A percentile compares a stretch with the other conserved stretches of the same genome.
Evolutionary conservation across 2,797 vertebrate species (phyloP).

Genomic region (Gobio occitaniae): DNA sequence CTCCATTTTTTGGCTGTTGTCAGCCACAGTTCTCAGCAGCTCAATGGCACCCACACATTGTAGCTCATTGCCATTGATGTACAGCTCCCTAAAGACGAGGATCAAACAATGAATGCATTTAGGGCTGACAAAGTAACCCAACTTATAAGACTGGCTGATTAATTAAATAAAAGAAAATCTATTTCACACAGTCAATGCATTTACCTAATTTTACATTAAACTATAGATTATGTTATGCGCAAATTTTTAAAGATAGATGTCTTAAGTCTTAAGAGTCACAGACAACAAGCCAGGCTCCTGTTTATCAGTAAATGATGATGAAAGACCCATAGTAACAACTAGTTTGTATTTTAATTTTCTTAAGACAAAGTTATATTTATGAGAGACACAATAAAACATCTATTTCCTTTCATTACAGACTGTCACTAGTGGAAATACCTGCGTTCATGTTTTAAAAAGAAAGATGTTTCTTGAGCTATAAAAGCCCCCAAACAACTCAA

Average conservation of each 20-base stretch:
- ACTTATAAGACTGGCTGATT: neutral
- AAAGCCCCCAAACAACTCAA: neutral
- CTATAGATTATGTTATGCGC: neutral
- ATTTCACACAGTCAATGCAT: neutral
- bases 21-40: slow-evolving; percentile 67
- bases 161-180: neutral
- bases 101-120: neutral
- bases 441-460: neutral
- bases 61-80: slow-evolving; percentile 69
- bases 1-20: slow-evolving; percentile 56
- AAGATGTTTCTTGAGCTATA: neutral
- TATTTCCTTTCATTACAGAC: neutral
- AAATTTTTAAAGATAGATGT: neutral
- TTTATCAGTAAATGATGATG: neutral
- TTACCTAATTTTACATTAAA: neutral
- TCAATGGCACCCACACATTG: slow-evolving; percentile 67
- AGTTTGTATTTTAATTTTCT: neutral
- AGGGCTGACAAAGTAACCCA: neutral
- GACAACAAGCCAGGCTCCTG: neutral
- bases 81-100: slow-evolving; percentile 66
- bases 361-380: neutral
- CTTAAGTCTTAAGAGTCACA: too few relatives aligned
- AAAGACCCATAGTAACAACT: neutral
- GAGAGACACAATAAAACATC: neutral
- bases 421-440: neutral